Base-by-base conservation (phyloP, 2,888 invertebrate genomes). In the Tromatobia lineatoria region DNA sequence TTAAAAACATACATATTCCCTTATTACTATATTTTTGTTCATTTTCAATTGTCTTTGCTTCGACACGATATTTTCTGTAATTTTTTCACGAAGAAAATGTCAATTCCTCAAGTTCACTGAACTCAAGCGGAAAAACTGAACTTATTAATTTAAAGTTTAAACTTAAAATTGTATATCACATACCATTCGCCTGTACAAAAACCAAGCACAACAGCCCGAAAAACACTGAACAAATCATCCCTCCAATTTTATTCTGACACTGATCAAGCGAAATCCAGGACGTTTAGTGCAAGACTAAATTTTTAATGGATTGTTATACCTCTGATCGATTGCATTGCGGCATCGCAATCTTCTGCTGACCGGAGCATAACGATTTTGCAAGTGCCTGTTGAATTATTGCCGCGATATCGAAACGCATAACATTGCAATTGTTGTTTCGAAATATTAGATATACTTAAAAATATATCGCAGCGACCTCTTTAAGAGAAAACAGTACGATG, bases 171-270 rank as follows among this genome's bases (percentile, higher is more conserved):
- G 52, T 67, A 73, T 59, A 52, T 29, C 25, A 82, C 73, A 20
- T 85, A 81, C 80, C 79, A 20, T 25, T 67, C 57, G 80, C 71
- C 50, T 61, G 74, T 45, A 54, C 83, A 47, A 81, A 20, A 42
- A 66, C 54, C 20, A 83, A 25, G 42, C 61, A 73, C 45, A 73
- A 54, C n/a, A 69, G 66, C 23, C 52, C 23, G 20, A 64, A 38
- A 13, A 67, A n/a, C 23, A 42, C 7, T 20, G 29, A n/a, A 52
- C 29, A n/a, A 20, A 34, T 67, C 83, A 83, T 74, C 29, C 6
- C 59, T 45, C 7, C 11, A 47, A 61, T 73, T 52, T 76, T 45
- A 2, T 52, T 38, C 34, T 47, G 23, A 61, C 8, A 6, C 67
- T 38, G 50, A 11, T 47, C 45, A 20, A 25, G 20, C 66, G 45